These are phyloP conservation scores for Tribolium castaneum DNA, from an alignment of 1,140 invertebrate species.

Conservation along the genomic window DNA sequence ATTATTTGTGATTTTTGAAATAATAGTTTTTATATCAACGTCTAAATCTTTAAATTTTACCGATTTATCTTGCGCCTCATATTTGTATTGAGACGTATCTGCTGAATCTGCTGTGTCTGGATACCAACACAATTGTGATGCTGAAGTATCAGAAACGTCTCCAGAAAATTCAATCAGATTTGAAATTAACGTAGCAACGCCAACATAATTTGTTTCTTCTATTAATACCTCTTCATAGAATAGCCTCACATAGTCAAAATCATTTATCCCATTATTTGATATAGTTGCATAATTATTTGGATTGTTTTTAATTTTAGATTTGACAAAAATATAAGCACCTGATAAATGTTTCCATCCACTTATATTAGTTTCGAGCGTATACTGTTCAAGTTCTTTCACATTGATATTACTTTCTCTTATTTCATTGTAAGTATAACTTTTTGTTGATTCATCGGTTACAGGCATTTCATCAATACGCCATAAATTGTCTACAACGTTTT, in stretches of 20 bases:
- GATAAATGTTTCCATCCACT: conserved; percentile 43
- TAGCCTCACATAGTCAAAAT: conserved; percentile 31
- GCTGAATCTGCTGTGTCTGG: conserved; percentile 43
- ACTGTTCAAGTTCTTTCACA: conserved; percentile 44
- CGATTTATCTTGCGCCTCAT: conserved; percentile 30
- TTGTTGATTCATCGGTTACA: conserved; percentile 38
- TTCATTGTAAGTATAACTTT: conserved; percentile 47
- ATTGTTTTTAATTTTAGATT: conserved; percentile 41
- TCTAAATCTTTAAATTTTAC: conserved; percentile 36
- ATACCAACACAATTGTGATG: conserved; percentile 39
- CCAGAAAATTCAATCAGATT: conserved; percentile 45
- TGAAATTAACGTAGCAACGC: conserved; percentile 42
- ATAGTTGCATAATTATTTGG: conserved; percentile 39
- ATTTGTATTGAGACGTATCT: conserved; percentile 35
- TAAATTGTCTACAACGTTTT: conserved; percentile 39
- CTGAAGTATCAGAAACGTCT: conserved; percentile 41
- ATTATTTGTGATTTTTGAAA: conserved; percentile 20
- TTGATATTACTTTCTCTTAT: conserved; percentile 47
- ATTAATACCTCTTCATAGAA: conserved; percentile 37
- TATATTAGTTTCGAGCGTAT: conserved; percentile 43
- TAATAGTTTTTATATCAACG: conserved; percentile 32
- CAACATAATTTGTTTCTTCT: conserved; percentile 45
- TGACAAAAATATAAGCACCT: conserved; percentile 43
- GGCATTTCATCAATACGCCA: conserved; percentile 40
- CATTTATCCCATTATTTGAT: conserved; percentile 35